phyloP scores from a whole-genome alignment of 1,140 invertebrate genomes.

The Propsilocerus akamusi region DNA sequence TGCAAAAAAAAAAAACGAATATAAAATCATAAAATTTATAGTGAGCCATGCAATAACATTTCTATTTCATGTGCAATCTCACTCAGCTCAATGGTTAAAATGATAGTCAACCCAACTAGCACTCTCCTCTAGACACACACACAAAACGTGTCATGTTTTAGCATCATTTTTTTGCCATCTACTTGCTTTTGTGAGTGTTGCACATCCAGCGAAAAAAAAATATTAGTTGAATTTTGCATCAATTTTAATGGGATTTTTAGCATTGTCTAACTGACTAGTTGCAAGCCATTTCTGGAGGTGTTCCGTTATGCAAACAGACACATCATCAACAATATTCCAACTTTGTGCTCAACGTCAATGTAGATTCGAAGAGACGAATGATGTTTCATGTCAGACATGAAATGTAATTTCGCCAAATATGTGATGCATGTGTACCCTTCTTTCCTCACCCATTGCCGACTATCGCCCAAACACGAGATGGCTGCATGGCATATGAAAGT shows the following conservation, averaged over 20 bases:
- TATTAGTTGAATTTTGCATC: no score
- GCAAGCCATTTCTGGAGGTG: no score
- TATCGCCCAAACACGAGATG: no score
- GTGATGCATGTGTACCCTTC: no score
- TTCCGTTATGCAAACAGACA: no score
- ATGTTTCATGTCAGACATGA: not conserved
- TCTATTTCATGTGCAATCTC: constrained; percentile 3
- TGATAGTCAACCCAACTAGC: not conserved
- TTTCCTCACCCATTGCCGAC: no score
- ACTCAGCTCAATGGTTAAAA: not conserved
- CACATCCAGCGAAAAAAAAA: no score
- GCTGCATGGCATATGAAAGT: no score
- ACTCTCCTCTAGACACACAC: not conserved
- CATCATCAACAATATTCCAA: no score
- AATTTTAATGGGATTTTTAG: not conserved
- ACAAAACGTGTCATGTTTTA: constrained; percentile 3
- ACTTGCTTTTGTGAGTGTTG: no score
- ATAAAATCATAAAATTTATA: constrained; percentile 4
- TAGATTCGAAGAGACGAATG: no score
- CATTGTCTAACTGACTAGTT: not conserved
- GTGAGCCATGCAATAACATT: constrained; percentile 1
- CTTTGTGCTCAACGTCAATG: no score
- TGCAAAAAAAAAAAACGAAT: not conserved
- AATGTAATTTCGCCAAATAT: not conserved
- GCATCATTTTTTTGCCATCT: not conserved